These are phyloP conservation scores for Drosophila rubida DNA, from an alignment of 2,888 invertebrate genomes.

Conservation along the genomic window DNA sequence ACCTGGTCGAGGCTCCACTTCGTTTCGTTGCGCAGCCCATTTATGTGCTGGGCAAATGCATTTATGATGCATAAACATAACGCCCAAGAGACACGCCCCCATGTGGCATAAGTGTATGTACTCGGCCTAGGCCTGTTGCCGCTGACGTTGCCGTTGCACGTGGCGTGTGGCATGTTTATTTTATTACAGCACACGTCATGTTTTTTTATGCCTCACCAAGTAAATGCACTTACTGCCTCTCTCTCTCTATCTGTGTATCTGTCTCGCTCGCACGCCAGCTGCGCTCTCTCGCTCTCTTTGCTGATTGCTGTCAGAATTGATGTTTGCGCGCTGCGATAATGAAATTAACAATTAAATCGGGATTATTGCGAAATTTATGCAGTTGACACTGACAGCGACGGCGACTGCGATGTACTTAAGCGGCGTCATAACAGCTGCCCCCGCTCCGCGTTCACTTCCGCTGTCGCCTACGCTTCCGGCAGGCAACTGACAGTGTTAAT, in stretches of 20 bases:
- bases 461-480: background rate
- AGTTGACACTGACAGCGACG: slow-evolving; percentile 44
- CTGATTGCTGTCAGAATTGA: slow-evolving; percentile 38
- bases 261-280: background rate
- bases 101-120: background rate
- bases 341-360: slow-evolving; percentile 72
- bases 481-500: slow-evolving; percentile 8
- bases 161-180: slow-evolving; percentile 60
- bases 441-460: background rate
- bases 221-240: slow-evolving; percentile 40
- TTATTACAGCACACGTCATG: slow-evolving; percentile 47
- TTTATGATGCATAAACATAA: slow-evolving; percentile 75
- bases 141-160: slow-evolving; percentile 24
- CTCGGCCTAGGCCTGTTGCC: slow-evolving; percentile 24
- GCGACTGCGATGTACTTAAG: slow-evolving; percentile 46
- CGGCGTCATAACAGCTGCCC: slow-evolving; percentile 40
- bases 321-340: slow-evolving; percentile 48
- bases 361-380: slow-evolving; percentile 70
- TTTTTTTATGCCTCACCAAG: slow-evolving; percentile 58
- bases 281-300: background rate
- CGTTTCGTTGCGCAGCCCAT: no score
- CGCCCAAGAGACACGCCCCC: slow-evolving; percentile 51
- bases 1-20: background rate
- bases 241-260: background rate
- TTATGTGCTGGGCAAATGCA: slow-evolving; percentile 52